phyloP scores from a whole-genome alignment of 1,140 invertebrate genomes.

The Sitophilus oryzae region DNA sequence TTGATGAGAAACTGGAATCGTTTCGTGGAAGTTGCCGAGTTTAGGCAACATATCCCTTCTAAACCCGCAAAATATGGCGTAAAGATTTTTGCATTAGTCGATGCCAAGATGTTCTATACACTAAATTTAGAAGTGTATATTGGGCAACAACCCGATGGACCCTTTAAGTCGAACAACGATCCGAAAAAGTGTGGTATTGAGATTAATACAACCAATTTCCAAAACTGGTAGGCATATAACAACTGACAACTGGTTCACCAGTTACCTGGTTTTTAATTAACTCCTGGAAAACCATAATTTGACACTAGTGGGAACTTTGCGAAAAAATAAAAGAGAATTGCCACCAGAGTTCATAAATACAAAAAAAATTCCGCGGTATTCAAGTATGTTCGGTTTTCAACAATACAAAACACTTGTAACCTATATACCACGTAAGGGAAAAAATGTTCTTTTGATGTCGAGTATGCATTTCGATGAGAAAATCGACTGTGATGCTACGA shows the following conservation, averaged over 20 bases:
- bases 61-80: slow-evolving; percentile 38
- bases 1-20: slow-evolving; percentile 15
- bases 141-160: slow-evolving; percentile 31
- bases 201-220: slow-evolving; percentile 5
- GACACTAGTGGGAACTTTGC: slow-evolving; percentile 3
- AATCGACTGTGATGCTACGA: too few species aligned
- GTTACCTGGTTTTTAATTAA: neutral
- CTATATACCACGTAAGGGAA: slow-evolving; percentile 4
- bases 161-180: slow-evolving; percentile 16
- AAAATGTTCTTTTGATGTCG: slow-evolving; percentile 6
- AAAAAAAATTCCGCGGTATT: neutral
- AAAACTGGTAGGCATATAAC: slow-evolving; percentile 16
- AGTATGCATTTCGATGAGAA: slow-evolving; percentile 2
- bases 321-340: slow-evolving; percentile 9
- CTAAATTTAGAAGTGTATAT: slow-evolving; percentile 34
- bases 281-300: slow-evolving; percentile 13
- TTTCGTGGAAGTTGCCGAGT: slow-evolving; percentile 17
- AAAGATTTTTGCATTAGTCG: slow-evolving; percentile 38
- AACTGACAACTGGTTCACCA: slow-evolving; percentile 20
- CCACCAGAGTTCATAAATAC: neutral
- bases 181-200: neutral
- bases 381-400: slow-evolving; percentile 9
- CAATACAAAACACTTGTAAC: neutral
- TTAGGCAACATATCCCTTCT: slow-evolving; percentile 15
- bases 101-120: slow-evolving; percentile 33